These are phyloP conservation scores for Patella depressa DNA, from an alignment of 2,888 invertebrate species.

Conservation along the genomic window DNA sequence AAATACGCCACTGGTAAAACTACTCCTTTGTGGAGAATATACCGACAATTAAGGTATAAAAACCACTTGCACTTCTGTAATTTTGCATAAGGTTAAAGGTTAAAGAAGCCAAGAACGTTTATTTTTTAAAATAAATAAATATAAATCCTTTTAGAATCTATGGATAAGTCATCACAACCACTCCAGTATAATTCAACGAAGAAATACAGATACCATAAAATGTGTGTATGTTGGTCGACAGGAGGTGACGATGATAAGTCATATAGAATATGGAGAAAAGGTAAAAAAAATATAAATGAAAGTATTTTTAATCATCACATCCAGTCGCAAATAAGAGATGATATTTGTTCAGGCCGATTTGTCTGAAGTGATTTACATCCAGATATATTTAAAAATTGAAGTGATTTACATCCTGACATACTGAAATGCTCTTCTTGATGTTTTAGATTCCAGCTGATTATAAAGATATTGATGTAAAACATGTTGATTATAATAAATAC, in stretches of 20 bases:
- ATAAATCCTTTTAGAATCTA: not conserved
- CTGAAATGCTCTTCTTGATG: not conserved
- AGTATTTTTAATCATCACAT: too few species aligned
- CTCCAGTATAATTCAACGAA: constrained; percentile 7
- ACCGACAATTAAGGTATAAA: too few species aligned
- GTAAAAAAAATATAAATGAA: not conserved
- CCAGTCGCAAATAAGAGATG: too few species aligned
- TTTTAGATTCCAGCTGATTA: constrained; percentile 20
- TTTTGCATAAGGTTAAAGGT: too few species aligned
- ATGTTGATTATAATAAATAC: constrained; percentile 17
- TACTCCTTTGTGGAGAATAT: too few species aligned
- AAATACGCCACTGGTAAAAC: too few species aligned
- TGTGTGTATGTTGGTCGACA: constrained; percentile 21
- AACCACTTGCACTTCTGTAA: too few species aligned
- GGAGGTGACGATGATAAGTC: constrained; percentile 16
- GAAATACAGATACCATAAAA: constrained; percentile 19
- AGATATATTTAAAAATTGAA: too few species aligned
- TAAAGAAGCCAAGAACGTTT: not conserved
- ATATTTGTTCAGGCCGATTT: too few species aligned
- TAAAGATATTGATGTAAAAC: constrained; percentile 12
- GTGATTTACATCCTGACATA: too few species aligned
- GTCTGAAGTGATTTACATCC: too few species aligned
- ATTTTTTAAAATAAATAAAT: not conserved
- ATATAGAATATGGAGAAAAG: constrained; percentile 18
- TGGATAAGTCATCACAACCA: constrained; percentile 14